phyloP scores from a whole-genome alignment of 2,113 vertebrate species.

The Nothobranchius furzeri region DNA sequence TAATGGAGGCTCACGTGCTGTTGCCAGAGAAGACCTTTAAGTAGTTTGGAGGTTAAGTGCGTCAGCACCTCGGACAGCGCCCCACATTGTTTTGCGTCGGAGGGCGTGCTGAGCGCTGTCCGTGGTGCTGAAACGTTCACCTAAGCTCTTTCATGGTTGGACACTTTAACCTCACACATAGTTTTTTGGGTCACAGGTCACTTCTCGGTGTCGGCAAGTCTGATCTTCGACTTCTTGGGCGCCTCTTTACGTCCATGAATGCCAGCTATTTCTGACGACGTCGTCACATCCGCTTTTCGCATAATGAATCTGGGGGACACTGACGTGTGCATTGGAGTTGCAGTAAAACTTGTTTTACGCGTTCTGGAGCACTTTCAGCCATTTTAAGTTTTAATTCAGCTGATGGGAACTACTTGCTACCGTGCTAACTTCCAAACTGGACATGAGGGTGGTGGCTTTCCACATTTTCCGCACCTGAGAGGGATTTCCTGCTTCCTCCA shows the following conservation, averaged over 20 bases:
- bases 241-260: conserved; percentile 26
- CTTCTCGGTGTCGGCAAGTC: conserved; percentile 4
- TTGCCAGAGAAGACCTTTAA: conserved; percentile 11
- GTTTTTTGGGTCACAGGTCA: background rate
- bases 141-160: background rate
- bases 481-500: background rate
- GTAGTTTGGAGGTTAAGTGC: conserved; percentile 1
- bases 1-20: conserved; percentile 11
- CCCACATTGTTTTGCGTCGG: background rate
- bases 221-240: conserved; percentile 50
- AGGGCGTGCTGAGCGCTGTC: conserved; percentile 33
- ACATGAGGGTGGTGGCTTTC: conserved; percentile 18
- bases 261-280: conserved; percentile 1
- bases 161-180: conserved; percentile 1
- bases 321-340: background rate
- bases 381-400: background rate
- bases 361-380: background rate
- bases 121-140: conserved; percentile 26
- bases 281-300: conserved; percentile 33
- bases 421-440: background rate
- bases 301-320: conserved; percentile 27
- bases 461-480: conserved; percentile 3
- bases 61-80: conserved; percentile 54
- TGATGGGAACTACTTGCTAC: background rate
- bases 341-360: background rate